Base-by-base conservation (phyloP, 2,888 invertebrate species). In the Drosophila lutescens region DNA sequence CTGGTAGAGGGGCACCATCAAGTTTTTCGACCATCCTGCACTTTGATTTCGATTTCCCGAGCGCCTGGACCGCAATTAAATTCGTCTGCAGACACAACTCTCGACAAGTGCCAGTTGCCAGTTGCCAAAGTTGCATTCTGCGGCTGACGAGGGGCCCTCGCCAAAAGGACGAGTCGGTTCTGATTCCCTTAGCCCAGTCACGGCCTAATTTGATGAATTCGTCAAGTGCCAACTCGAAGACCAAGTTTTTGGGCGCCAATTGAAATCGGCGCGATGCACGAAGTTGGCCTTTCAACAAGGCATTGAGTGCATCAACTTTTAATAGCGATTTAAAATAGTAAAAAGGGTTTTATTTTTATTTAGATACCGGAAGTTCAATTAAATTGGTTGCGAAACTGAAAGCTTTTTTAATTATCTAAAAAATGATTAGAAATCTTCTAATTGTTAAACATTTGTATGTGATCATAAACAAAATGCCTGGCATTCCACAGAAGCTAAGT, bases 171-270 rank as follows among this genome's bases (percentile, higher is more conserved):
- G 9, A 10, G 17, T 40, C 23, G 17, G 26, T 13, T 40, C 26
- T 36, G 51, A 34, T 34, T 34, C 34, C 34, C 65, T 15, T 34
- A 61, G 32, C 46, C 43, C 41, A 58, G 67, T 43, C 71, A 44
- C 58, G 15, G 68, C 59, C 51, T 67, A 71, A 77, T 77, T 77
- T 77, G 75, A 77, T 77, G 62, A 71, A 71, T 54, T 71, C 74
- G 65, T 74, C 74, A 70, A 77, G 76, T 76, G 76, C 44, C 49
- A 76, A 60, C 57, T 73, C 40, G 56, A 54, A 30, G 57, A 46
- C 32, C 23, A 76, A 76, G 59, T 76, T 76, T 76, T 69, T 38
- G 32, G 44, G 12, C 43, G 54, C 50, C 60, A 58, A 61, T 66
- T 53, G 51, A 68, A 53, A 59, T 68, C 43, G 56, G 65, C 65